Conservation (phyloP, 1,140 invertebrate species). For the Zaprionus capensis region DNA sequence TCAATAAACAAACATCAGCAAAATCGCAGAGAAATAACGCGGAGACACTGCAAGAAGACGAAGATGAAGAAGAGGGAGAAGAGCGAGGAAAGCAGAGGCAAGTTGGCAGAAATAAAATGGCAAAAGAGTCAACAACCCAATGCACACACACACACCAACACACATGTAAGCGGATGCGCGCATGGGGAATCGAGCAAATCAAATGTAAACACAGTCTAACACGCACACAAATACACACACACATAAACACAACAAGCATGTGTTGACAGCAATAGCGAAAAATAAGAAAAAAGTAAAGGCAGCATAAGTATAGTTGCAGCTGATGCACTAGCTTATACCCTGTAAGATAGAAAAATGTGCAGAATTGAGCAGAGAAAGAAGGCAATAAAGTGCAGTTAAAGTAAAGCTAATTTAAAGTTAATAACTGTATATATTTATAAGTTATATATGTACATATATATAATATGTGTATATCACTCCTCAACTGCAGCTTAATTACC, state of each 20-base stretch:
- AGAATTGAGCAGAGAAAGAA: neutral
- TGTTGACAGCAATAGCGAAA: conserved; percentile 48
- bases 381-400: neutral
- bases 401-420: neutral
- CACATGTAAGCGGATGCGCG: neutral
- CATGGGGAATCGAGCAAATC: conserved; percentile 70
- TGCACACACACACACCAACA: conserved; percentile 51
- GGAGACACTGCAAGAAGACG: conserved; percentile 41
- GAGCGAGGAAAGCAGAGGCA: conserved; percentile 44
- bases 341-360: neutral
- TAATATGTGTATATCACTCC: neutral
- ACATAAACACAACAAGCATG: conserved; percentile 26
- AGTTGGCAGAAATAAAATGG: conserved; percentile 8
- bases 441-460: neutral
- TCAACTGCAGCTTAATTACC: neutral
- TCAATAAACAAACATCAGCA: conserved; percentile 73
- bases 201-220: conserved; percentile 66
- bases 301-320: neutral
- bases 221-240: conserved; percentile 33
- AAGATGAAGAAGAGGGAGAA: neutral
- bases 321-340: conserved; percentile 20
- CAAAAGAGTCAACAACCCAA: conserved; percentile 39
- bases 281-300: conserved; percentile 44
- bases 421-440: neutral
- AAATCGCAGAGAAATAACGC: conserved; percentile 67